These are phyloP conservation scores for Catamblyrhynchus diadema DNA, from an alignment of 2,797 vertebrate genomes.

Conservation along the genomic window DNA sequence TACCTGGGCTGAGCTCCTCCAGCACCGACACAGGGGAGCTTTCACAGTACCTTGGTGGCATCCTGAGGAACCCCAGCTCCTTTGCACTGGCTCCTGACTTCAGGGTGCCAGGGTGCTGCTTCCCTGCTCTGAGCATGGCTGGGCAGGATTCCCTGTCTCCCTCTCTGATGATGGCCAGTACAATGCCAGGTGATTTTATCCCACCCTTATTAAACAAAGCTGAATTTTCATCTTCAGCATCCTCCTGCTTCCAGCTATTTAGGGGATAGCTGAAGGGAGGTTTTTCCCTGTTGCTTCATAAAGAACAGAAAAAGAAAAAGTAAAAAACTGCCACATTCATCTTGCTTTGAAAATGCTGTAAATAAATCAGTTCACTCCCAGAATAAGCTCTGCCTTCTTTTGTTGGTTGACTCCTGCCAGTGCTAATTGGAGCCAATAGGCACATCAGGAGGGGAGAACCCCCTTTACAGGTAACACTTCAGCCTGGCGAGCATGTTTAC, in stretches of 20 bases:
- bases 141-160: not conserved
- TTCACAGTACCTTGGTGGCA: rapidly evolving
- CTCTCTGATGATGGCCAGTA: not conserved
- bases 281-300: not conserved
- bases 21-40: not conserved
- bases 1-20: not conserved
- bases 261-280: rapidly evolving
- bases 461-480: slow-evolving; percentile 61
- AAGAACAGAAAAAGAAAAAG: not conserved
- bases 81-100: not conserved
- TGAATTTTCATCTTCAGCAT: not conserved
- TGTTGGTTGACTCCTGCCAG: slow-evolving; percentile 12
- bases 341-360: slow-evolving; percentile 27
- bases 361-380: slow-evolving; percentile 31
- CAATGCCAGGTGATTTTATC: not conserved
- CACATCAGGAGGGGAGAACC: slow-evolving; percentile 19
- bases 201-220: not conserved
- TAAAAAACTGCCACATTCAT: not conserved
- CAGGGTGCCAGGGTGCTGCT: rapidly evolving
- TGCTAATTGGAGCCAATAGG: slow-evolving; percentile 61
- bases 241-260: not conserved
- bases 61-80: not conserved
- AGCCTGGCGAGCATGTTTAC: slow-evolving; percentile 71
- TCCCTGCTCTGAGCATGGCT: not conserved
- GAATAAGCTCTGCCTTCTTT: slow-evolving; percentile 22